These are phyloP conservation scores for Mormyrus iriodes DNA, from an alignment of 2,113 vertebrate genomes.

Conservation along the genomic window DNA sequence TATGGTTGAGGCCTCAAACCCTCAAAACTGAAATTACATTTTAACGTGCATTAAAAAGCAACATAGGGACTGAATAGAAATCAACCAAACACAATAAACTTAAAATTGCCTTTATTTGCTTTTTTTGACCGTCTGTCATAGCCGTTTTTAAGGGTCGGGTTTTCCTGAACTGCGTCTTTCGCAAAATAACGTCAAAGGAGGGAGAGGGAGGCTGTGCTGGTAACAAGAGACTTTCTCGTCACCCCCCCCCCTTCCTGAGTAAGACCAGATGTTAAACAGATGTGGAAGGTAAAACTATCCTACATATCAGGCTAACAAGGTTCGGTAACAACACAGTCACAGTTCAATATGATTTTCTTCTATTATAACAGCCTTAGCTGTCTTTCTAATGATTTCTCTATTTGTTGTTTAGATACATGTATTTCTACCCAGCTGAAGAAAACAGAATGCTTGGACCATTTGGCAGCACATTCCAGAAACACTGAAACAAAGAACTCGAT, in stretches of 20 bases:
- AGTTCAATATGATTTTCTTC: not conserved
- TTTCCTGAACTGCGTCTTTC: not conserved
- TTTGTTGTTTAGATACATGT: not conserved
- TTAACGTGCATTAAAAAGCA: not conserved
- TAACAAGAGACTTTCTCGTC: not conserved
- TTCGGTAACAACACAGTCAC: not conserved
- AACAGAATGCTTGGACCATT: not conserved
- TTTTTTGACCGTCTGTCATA: not conserved
- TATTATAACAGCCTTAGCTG: not conserved
- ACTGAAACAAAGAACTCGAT: not conserved
- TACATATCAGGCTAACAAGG: not conserved
- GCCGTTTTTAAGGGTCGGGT: not conserved
- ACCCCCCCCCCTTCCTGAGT: not conserved
- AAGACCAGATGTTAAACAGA: constrained; percentile 15
- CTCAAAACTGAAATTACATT: not conserved
- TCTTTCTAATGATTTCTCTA: not conserved
- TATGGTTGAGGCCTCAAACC: not conserved
- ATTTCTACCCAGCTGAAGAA: not conserved
- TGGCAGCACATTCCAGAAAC: not conserved
- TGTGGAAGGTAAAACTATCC: not conserved
- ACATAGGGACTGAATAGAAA: not conserved
- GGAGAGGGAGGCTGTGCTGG: not conserved
- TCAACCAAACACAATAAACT: not conserved
- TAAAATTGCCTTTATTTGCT: not conserved
- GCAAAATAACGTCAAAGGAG: not conserved